Evolutionary conservation across 2,797 vertebrate species (phyloP), one percentile per base, ranked within the genome.

Genomic region (Meriones psammophilus): DNA sequence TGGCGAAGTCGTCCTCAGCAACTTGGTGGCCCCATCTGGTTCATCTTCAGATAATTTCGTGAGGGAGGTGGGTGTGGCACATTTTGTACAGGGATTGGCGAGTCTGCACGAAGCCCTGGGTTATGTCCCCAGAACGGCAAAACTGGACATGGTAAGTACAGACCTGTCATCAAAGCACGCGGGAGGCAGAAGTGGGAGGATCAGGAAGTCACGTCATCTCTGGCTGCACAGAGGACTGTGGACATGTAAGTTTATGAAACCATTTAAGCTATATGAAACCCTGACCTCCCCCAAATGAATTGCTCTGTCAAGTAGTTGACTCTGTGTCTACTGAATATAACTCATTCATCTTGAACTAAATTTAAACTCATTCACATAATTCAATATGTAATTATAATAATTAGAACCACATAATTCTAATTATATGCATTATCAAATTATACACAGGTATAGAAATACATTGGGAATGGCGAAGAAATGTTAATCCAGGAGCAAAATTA

Each of bases 401-500:
- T 69, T 69, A 69, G 18, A 89, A 88, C 60, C 8, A 17, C n/a
- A 62, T 88, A 36, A 92, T 22, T 88, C 7, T 54, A 64, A 73
- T 85, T 71, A 79, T n/a, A 39, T 79, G 56, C 60, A 69, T 69
- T 64, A 88, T 86, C 46, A 78, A 71, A 89, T 77, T 95, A 88
- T 85, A 92, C 15, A 81, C 42, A 93, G 42, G 8, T 78, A 46
- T 68, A 86, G 26, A 87, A 94, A 79, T n/a, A 96, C 36, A 73
- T 85, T 85, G 68, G 2, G 77, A 77, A 87, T 18, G 5, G 10
- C 54, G 50, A 93, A 50, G 64, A n/a, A 92, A n/a, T 60, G 64
- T 17, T 92, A 80, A 93, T 58, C 58, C 26, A 74, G 93, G 8
- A 28, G 14, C 17, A 93, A 94, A 93, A 78, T 84, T 93, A 42